Evolutionary conservation across 2,797 vertebrate genomes (phyloP), one percentile per base, ranked within the genome.

Genomic region (Clamator glandarius): DNA sequence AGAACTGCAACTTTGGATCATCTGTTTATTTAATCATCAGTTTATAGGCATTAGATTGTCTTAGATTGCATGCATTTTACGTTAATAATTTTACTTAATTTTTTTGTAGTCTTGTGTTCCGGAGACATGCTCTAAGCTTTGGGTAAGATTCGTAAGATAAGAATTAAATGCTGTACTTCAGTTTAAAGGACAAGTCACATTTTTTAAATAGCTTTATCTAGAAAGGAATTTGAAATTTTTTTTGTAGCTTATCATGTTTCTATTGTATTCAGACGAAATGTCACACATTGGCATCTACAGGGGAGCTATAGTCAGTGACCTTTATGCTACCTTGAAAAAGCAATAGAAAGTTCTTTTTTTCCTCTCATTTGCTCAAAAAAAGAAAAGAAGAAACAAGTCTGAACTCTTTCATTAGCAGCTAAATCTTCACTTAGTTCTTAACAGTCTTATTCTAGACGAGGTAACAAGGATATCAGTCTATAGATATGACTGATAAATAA

Each of bases 211-310:
- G 61, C 35, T 91, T 96, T 97, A 96, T 96, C 87, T 96, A 90
- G 75, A 94, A 94, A 96, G 85, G 41, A 96, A 78, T 91, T 91
- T 84, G 14, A 90, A 14, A 87, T 58, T 95, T 95, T 87, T 58
- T 95, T 95, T 39, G 48, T 92, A 93, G 72, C 89, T 97, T 95
- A 95, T 96, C 92, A 50, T 82, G 63, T 74, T 97, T 96, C 90
- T 90, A 74, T 90, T 94, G 84, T 95, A 95, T 95, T 95, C 89
- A 89, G 74, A 93, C 61, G 44, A 97, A 98, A 97, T 97, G 97
- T 96, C 97, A 97, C 76, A 89, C 91, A 78, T 74, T 77, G 89
- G 62, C 79, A 91, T 94, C 97, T 95, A 67, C 87, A 96, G 92
- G 95, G 92, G 93, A 94, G 52, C 89, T 95, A 89, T 96, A 97